Evolutionary conservation across 2,888 invertebrate species (phyloP), one percentile per base, ranked within the genome.

Genomic region (Melinaea menophilus): DNA sequence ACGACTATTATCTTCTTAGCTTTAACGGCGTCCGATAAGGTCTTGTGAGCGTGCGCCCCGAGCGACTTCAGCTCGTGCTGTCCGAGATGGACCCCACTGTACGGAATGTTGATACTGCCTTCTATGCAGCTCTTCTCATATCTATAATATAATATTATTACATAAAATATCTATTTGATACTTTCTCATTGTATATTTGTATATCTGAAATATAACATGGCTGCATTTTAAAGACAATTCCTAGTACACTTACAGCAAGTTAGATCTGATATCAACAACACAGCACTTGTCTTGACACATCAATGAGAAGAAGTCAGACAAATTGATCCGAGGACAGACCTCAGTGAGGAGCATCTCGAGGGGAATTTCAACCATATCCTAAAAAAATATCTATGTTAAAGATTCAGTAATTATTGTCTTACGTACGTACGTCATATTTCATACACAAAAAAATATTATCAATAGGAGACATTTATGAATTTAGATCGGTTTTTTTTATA

Each of bases 31-130:
- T 92, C 93, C 13, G 93, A 82, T 11, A 92, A 82, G 5, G 89
- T 86, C 63, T 92, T 92, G 58, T 93, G 84, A 61, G 94, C 92
- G 22, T 93, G 92, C 2, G 93, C 85, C 11, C 96, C 94, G 3
- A 95, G 86, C 12, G 94, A 93, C 70, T 95, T 94, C 5, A 96
- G 82, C 72, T 95, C 94, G 59, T 91, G 92, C 68, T 94, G 93
- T 0, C 94, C 93, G 59, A 95, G 89, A 67, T 94, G 94, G 0
- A 97, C 94, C 22, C 95, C 94, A 56, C 95, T 94, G 85, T 95
- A 96, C 3, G 98, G 98, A 77, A 98, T 94, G 86, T 97, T 98
- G 59, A 98, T 93, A 81, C 97, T 97, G 58, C 94, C 94, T 12
- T 93, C 93, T 61, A 98, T 92, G 67, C 95, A 94, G 61, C 95